Evolutionary conservation across 92 coral and sea anemone genomes (phyloP), one percentile per base, ranked within the genome.

Genomic region (Muricea muricata): DNA sequence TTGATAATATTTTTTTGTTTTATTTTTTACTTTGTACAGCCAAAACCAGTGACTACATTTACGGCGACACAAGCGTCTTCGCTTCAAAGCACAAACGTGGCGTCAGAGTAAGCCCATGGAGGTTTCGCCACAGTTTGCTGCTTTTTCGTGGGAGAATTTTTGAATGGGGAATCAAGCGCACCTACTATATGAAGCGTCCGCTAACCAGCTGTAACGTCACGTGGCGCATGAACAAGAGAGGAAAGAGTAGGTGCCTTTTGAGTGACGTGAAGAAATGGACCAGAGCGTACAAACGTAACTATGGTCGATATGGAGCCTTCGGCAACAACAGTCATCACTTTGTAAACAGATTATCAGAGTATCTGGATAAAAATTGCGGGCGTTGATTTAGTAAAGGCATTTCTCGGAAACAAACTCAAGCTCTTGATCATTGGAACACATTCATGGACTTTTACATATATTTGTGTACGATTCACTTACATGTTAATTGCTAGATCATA

Each of bases 121-220:
- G 14, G 29, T 17, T 3, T 14, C 35, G 72, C 4, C 72, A 65
- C 72, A 65, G 72, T 65, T 0, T 65, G 72, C 20, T 65, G 6
- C 42, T 65, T 11, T 65, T 65, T 18, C 72, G 72, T 7, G 72
- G 72, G 3, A 65, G 17, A 2, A 29, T 65, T 29, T 65, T 65
- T 39, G 72, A 65, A 65, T 65, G 72, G 72, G 72, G 72, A 20
- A 65, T 65, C n/a, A 6, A 21, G 21, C 7, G 3, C 35, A 65
- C 24, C 6, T 18, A 29, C 67, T 58, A 58, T 30, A 58, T 7
- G 30, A 1, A 24, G 1, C 30, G 30, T 11, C 34, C 67, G 1
- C 50, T 45, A 12, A 9, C 9, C 15, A 45, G 50, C 12, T 58
- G 67, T 17, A 5, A 58, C 10, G 21, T 58, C 18, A 58, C 9